phyloP scores from a whole-genome alignment of 2,797 vertebrate genomes.

The Otus scops region DNA sequence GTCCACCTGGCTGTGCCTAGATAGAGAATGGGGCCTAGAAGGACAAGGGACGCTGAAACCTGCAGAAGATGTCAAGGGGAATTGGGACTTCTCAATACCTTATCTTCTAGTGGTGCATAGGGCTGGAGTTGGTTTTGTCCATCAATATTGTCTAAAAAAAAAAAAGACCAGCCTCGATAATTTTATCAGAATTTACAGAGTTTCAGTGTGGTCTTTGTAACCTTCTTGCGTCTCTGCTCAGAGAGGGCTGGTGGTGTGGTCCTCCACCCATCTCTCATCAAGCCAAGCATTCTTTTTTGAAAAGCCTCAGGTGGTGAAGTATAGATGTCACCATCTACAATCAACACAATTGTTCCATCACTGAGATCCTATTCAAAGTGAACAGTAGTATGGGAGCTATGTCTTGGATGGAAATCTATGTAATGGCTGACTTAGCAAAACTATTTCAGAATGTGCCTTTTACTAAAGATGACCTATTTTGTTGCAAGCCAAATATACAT shows the following conservation, averaged over 20 bases:
- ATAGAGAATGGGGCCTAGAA: neutral
- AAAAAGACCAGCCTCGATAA: neutral
- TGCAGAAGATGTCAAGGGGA: neutral
- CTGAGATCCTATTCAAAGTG: neutral
- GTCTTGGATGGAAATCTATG: neutral
- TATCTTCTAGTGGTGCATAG: accelerated
- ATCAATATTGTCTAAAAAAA: neutral
- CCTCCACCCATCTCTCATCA: no score
- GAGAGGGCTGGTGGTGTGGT: neutral
- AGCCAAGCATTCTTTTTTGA: neutral
- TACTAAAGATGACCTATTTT: neutral
- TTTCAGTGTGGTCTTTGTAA: neutral
- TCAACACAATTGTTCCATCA: neutral
- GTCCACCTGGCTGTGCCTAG: neutral
- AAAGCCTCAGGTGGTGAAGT: neutral
- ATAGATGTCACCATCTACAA: neutral
- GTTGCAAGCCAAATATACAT: neutral
- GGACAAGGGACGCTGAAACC: neutral
- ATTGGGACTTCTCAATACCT: accelerated
- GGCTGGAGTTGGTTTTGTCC: neutral
- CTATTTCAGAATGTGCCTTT: neutral
- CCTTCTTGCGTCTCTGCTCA: neutral
- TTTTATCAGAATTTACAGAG: neutral
- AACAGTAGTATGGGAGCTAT: neutral
- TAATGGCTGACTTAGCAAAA: neutral